Evolutionary conservation across 1,140 invertebrate species (phyloP), one percentile per base, ranked within the genome.

Genomic region (Trichonephila inaurata): DNA sequence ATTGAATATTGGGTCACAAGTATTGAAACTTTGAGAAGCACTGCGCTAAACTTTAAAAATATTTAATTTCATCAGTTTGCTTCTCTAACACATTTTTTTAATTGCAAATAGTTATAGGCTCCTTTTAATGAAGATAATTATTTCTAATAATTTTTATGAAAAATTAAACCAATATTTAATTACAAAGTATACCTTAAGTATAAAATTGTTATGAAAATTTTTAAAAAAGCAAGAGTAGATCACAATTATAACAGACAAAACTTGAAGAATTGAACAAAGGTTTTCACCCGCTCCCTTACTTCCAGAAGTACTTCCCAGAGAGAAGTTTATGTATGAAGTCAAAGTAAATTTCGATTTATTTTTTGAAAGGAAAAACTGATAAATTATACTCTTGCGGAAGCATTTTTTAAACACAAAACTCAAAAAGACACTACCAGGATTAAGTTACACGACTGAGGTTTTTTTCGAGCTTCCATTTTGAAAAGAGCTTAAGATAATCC

Each of bases 401-500:
- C 51, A 83, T 83, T 83, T 83, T 83, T 24, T n/a, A 58, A 83
- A 82, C 4, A 44, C 19, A 82, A 82, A 77, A 77, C 19, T 24
- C 58, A 12, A 14, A 88, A 28, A 88, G 18, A 66, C 60, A 64
- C 61, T 88, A 88, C 86, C 24, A 88, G 58, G 61, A 88, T 88
- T 88, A 88, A 88, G 61, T 88, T 66, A 88, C 21, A 85, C 62
- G 61, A 21, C 72, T 16, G 33, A 88, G 66, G 60, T 33, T 88
- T 88, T 88, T 88, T 40, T 88, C 33, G 16, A 64, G 33, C 58
- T 77, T 89, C 58, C 58, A 51, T 58, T 51, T 77, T 51, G 21
- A 77, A 51, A 77, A 77, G 69, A 77, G 69, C 69, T 89, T 89
- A 89, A 77, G 40, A 10, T 89, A 89, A 89, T 89, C 88, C 88